Conservation (phyloP, 1,140 invertebrate species). For the Eueides isabella region DNA sequence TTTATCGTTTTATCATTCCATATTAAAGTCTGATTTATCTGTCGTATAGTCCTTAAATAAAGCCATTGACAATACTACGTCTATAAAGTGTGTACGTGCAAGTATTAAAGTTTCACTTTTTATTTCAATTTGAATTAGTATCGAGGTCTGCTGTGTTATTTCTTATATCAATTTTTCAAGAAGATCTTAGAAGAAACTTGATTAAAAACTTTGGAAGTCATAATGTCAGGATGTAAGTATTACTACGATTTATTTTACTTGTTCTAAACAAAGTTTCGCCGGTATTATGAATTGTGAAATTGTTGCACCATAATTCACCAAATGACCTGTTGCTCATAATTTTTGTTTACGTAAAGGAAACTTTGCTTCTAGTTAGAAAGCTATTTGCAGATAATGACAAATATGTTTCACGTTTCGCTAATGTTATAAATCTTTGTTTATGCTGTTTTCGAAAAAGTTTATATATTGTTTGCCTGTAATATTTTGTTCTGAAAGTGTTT, state of each 20-base stretch:
- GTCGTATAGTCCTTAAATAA: neutral
- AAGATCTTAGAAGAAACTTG: neutral
- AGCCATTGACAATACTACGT: neutral
- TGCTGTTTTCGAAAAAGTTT: neutral
- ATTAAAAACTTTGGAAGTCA: neutral
- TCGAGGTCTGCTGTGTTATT: neutral
- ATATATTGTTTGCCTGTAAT: neutral
- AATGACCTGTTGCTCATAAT: neutral
- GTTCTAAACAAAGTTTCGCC: neutral
- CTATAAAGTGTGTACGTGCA: conserved; percentile 5
- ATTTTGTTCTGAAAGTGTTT: neutral
- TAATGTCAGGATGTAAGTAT: conserved; percentile 55
- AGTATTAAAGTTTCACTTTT: conserved; percentile 11
- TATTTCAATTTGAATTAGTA: conserved; percentile 3
- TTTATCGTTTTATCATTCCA: neutral
- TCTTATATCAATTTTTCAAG: neutral
- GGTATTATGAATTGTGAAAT: neutral
- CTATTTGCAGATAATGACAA: neutral
- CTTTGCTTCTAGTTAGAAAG: neutral
- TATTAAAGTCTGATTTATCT: neutral
- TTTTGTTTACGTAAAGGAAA: conserved; percentile 3
- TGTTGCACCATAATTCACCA: conserved; percentile 2
- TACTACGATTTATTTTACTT: neutral
- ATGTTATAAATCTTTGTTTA: neutral
- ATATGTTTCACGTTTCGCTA: neutral